Conservation (phyloP, 2,888 invertebrate genomes). For the Sialis lutaria region DNA sequence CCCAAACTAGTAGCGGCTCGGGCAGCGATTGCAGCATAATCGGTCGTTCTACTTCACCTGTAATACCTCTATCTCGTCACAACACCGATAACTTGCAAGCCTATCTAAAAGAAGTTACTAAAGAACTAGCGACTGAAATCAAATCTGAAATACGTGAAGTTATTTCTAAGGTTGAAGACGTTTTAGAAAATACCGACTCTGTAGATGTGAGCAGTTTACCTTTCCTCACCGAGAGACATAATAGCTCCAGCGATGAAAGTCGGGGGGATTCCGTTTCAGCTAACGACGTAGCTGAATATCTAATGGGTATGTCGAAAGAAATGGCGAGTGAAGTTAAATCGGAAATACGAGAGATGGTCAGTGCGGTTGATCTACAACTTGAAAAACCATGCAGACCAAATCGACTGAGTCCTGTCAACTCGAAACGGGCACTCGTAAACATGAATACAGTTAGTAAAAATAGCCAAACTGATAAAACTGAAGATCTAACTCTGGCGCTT, state of each 20-base stretch:
- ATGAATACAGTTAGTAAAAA: slow-evolving; percentile 12
- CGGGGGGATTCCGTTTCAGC: slow-evolving; percentile 54
- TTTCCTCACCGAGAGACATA: slow-evolving; percentile 20
- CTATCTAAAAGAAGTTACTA: slow-evolving; percentile 60
- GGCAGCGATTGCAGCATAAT: slow-evolving; percentile 36
- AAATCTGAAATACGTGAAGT: slow-evolving; percentile 69
- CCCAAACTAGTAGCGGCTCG: slow-evolving; percentile 28
- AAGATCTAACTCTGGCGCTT: slow-evolving; percentile 20
- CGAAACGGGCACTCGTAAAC: slow-evolving; percentile 18
- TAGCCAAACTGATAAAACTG: slow-evolving; percentile 16
- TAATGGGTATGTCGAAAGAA: slow-evolving; percentile 60
- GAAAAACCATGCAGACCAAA: slow-evolving; percentile 3
- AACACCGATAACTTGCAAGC: slow-evolving; percentile 48
- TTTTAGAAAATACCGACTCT: slow-evolving; percentile 48
- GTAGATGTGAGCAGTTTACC: slow-evolving; percentile 27
- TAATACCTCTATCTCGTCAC: slow-evolving; percentile 22
- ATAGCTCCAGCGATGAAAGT: slow-evolving; percentile 39
- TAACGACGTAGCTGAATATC: slow-evolving; percentile 56
- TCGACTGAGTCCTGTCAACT: slow-evolving; percentile 12
- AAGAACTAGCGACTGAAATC: slow-evolving; percentile 62
- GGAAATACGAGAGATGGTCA: slow-evolving; percentile 56
- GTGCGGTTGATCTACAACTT: slow-evolving; percentile 41
- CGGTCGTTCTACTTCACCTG: slow-evolving; percentile 34
- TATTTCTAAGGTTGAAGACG: slow-evolving; percentile 63
- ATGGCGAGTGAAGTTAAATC: slow-evolving; percentile 67